phyloP scores from a whole-genome alignment of 2,113 vertebrate species.

The Felis chaus region DNA sequence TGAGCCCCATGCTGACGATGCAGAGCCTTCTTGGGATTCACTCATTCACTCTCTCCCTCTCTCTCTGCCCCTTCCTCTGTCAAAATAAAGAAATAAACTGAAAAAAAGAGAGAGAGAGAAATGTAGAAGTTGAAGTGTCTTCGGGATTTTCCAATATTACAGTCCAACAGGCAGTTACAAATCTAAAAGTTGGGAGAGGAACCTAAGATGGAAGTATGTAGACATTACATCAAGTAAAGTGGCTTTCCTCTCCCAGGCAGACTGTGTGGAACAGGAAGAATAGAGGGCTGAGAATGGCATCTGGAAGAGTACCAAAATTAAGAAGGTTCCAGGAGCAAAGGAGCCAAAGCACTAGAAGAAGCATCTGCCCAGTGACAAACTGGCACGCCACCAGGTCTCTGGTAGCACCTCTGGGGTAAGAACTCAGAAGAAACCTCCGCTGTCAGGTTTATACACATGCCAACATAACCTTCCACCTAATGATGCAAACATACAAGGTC shows the following conservation, averaged over 20 bases:
- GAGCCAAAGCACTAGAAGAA: neutral
- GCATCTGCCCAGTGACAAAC: neutral
- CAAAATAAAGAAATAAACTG: too few species aligned
- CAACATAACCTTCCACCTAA: neutral
- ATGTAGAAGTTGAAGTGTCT: neutral
- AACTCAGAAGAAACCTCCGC: neutral
- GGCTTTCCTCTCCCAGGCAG: neutral
- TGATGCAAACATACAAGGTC: neutral
- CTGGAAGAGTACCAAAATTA: neutral
- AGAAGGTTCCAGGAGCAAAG: neutral
- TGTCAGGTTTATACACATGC: neutral
- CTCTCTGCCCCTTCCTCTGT: too few species aligned
- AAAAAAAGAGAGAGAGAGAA: neutral
- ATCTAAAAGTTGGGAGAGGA: neutral
- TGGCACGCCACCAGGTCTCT: neutral
- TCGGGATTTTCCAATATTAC: neutral
- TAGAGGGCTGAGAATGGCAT: neutral
- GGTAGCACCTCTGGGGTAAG: neutral
- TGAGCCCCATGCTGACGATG: too few species aligned
- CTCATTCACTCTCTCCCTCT: too few species aligned
- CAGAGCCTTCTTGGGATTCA: too few species aligned
- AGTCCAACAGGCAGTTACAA: neutral
- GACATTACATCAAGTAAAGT: neutral
- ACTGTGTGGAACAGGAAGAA: neutral
- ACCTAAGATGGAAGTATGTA: neutral